Evolutionary conservation across 2,888 invertebrate genomes (phyloP).

Genomic region (Napeogenes inachia): DNA sequence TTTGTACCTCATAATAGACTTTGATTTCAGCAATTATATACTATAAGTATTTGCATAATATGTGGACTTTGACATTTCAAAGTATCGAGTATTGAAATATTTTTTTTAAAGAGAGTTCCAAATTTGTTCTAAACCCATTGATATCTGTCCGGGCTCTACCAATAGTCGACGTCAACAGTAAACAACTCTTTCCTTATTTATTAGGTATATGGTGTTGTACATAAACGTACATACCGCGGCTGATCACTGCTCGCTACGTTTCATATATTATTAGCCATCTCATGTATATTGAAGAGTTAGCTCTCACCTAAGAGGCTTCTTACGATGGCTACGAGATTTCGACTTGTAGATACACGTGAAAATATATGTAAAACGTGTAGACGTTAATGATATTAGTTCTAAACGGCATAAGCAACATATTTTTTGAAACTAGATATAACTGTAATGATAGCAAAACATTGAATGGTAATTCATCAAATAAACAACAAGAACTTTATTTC

Average conservation of each 20-base stretch:
- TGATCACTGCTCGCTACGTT: constrained; percentile 27
- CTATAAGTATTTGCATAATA: too few species aligned
- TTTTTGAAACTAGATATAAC: background rate
- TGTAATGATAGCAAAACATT: too few species aligned
- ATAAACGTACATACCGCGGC: constrained; percentile 12
- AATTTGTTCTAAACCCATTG: too few species aligned
- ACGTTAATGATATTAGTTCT: too few species aligned
- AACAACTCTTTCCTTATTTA: constrained; percentile 12
- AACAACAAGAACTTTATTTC: background rate
- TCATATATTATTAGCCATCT: constrained; percentile 61
- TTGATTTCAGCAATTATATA: too few species aligned
- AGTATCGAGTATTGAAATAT: too few species aligned
- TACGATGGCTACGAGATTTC: constrained; percentile 40
- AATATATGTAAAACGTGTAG: too few species aligned
- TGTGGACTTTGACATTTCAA: too few species aligned
- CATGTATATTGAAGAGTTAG: constrained; percentile 58
- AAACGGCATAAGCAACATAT: too few species aligned
- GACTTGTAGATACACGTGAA: constrained; percentile 16
- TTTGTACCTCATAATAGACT: too few species aligned
- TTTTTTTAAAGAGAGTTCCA: too few species aligned
- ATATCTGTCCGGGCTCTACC: background rate
- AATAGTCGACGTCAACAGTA: background rate
- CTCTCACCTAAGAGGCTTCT: constrained; percentile 42
- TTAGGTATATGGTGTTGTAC: constrained; percentile 14
- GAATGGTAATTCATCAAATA: too few species aligned